Conservation (phyloP, 1,140 invertebrate genomes). For the Ridgeia piscesae region DNA sequence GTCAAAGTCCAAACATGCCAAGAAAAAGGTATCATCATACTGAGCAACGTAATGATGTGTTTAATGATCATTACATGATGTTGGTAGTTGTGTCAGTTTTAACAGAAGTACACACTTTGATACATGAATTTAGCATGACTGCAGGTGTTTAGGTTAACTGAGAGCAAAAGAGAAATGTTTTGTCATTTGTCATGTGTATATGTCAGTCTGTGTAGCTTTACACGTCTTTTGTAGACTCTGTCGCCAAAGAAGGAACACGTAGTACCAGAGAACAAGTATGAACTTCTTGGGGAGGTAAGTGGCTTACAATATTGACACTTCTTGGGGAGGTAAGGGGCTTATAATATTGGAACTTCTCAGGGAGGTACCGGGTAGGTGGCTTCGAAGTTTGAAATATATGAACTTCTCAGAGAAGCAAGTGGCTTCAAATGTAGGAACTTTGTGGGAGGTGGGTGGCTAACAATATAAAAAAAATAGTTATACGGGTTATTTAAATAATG, state of each 20-base stretch:
- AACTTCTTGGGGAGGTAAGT: constrained; percentile 55
- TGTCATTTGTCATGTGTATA: too few species aligned
- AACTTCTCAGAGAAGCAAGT: not conserved
- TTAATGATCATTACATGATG: not conserved
- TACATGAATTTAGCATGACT: too few species aligned
- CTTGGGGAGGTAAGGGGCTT: constrained; percentile 23
- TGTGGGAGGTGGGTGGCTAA: too few species aligned
- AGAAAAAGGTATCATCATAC: not conserved
- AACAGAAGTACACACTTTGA: not conserved
- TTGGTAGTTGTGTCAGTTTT: not conserved
- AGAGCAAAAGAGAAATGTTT: too few species aligned
- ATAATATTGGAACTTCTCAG: constrained; percentile 40
- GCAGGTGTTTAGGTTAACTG: too few species aligned
- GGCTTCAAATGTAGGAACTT: too few species aligned
- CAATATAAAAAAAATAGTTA: too few species aligned
- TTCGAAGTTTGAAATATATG: constrained; percentile 30
- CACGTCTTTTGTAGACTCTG: not conserved
- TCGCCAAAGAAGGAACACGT: not conserved
- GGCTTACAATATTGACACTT: constrained; percentile 40
- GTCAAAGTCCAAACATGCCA: not conserved
- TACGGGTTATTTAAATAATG: too few species aligned
- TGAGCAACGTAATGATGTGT: not conserved
- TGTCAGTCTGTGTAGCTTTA: not conserved
- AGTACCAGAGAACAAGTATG: constrained; percentile 56
- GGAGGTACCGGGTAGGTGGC: constrained; percentile 34